Percentiles rank a stretch among this genome's conserved stretches.
Evolutionary conservation across 2,113 vertebrate species (phyloP).

Genomic region (Microtus oregoni): DNA sequence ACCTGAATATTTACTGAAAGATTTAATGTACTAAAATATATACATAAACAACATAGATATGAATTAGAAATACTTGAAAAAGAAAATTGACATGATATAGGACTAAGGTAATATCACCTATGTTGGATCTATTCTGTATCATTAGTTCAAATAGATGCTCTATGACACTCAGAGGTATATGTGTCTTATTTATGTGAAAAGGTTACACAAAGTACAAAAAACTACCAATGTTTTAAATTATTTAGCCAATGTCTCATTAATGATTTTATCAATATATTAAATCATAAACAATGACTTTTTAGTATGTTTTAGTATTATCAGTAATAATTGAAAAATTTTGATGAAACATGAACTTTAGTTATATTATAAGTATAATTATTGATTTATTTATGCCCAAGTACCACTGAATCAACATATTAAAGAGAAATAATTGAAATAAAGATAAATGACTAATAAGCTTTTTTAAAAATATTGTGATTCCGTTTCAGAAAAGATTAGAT

Average conservation of each 20-base stretch:
- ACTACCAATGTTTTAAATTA: not conserved
- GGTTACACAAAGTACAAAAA: not conserved
- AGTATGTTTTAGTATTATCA: constrained; percentile 15
- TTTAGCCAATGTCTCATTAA: not conserved
- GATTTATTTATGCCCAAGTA: not conserved
- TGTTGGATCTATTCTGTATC: not conserved
- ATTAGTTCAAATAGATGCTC: not conserved
- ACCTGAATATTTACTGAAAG: not conserved
- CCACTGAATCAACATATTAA: not conserved
- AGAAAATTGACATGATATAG: not conserved
- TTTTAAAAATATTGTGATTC: not conserved
- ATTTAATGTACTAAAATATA: not conserved
- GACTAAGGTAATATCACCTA: not conserved
- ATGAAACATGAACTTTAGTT: not conserved
- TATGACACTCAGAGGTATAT: not conserved
- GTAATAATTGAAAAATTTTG: constrained; percentile 2
- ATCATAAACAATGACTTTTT: not conserved
- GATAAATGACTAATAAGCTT: not conserved
- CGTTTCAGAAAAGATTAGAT: not conserved
- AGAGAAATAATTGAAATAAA: not conserved
- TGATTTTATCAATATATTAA: not conserved
- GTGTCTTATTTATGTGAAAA: not conserved
- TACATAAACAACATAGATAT: not conserved
- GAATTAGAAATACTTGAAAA: constrained; percentile 6
- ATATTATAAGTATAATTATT: constrained; percentile 2